phyloP scores from a whole-genome alignment of 2,888 invertebrate genomes.

The Cetonia aurata region DNA sequence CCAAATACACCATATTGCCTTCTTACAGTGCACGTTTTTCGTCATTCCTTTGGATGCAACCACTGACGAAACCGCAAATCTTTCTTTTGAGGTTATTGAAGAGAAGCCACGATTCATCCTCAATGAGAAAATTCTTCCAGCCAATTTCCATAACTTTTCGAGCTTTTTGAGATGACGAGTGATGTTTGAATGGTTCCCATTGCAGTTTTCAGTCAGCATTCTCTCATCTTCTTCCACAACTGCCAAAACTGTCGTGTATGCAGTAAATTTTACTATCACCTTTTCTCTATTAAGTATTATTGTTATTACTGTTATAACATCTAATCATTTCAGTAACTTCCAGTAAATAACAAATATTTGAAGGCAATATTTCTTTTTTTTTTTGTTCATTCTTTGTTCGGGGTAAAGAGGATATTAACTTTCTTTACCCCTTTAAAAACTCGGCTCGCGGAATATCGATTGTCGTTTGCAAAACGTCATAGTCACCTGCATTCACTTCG shows the following conservation, averaged over 20 bases:
- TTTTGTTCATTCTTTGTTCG: too few species aligned
- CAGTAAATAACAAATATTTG: too few species aligned
- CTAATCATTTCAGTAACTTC: too few species aligned
- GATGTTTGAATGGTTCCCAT: conserved; percentile 35
- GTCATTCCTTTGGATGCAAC: conserved; percentile 1
- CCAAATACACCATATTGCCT: conserved; percentile 36
- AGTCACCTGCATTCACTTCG: too few species aligned
- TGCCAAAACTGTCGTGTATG: conserved; percentile 34
- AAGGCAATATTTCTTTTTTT: too few species aligned
- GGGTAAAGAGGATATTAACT: too few species aligned
- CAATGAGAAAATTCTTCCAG: conserved; percentile 38
- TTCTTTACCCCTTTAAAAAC: too few species aligned
- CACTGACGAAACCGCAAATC: conserved; percentile 26
- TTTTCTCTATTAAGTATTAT: too few species aligned
- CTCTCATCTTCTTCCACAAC: conserved; percentile 42
- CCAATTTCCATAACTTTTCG: conserved; percentile 43
- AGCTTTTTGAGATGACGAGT: conserved; percentile 40
- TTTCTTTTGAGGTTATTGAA: conserved; percentile 22
- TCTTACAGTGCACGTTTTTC: conserved; percentile 22
- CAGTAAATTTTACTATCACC: too few species aligned
- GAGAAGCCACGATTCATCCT: conserved; percentile 13
- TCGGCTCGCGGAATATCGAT: too few species aligned
- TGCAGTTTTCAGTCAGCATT: conserved; percentile 30
- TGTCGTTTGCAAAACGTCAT: too few species aligned
- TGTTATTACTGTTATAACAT: too few species aligned